These are phyloP conservation scores for Eupsilia transversa DNA, from an alignment of 2,888 invertebrate species.

Conservation along the genomic window DNA sequence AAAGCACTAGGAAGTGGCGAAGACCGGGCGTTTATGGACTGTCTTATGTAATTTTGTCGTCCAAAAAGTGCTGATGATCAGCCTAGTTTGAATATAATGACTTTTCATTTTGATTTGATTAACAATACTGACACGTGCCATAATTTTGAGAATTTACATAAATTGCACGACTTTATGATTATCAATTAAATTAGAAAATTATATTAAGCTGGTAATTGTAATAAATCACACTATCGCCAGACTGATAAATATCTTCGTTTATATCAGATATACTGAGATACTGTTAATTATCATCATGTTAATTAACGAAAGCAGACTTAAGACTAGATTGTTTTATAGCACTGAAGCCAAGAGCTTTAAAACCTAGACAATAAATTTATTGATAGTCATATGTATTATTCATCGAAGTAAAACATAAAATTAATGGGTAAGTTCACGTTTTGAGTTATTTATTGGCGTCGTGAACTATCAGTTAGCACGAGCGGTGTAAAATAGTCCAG, in stretches of 20 bases:
- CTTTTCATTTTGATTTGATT: neutral
- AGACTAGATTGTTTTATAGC: slow-evolving; percentile 18
- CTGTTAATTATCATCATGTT: neutral
- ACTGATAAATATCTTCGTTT: slow-evolving; percentile 9
- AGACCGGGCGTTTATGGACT: neutral
- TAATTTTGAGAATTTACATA: neutral
- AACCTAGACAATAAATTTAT: slow-evolving; percentile 35
- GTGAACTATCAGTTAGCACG: slow-evolving; percentile 45
- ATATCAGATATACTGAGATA: neutral
- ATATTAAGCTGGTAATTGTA: slow-evolving; percentile 8
- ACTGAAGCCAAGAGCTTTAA: slow-evolving; percentile 1
- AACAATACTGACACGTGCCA: neutral
- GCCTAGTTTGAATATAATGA: neutral
- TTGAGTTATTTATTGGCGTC: slow-evolving; percentile 54
- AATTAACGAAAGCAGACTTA: slow-evolving; percentile 1
- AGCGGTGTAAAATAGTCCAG: slow-evolving; percentile 28
- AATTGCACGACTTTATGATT: neutral
- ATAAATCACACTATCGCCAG: slow-evolving; percentile 27
- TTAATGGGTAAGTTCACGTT: slow-evolving; percentile 34
- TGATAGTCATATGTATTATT: slow-evolving; percentile 38
- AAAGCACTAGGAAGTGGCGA: neutral
- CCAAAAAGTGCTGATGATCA: neutral
- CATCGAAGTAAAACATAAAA: slow-evolving; percentile 27
- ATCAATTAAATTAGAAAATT: neutral
- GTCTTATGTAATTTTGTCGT: neutral